Evolutionary conservation across 2,113 vertebrate species (phyloP), one percentile per base, ranked within the genome.

Genomic region (Phrynosoma platyrhinos): DNA sequence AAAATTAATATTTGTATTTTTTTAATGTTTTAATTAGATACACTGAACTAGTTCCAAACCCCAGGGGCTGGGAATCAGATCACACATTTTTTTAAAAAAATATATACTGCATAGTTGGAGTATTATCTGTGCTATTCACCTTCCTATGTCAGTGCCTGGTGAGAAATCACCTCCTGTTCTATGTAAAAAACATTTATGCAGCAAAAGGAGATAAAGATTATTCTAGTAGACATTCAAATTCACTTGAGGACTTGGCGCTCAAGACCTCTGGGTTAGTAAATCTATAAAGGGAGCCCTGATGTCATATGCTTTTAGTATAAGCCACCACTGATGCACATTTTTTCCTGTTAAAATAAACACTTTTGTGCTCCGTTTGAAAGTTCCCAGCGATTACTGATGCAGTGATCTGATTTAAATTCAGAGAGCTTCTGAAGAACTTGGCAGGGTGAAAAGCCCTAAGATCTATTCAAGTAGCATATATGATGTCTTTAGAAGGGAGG

Each of bases 391-490:
- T 5, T 75, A 78, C 9, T 64, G 89, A 40, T 83, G n/a, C 40
- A 8, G 2, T 90, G 82, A 90, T 91, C 87, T 93, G 62, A 90
- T 91, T 93, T 85, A 90, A 89, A 92, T 92, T 91, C 74, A 87
- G 66, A 91, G 78, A 64, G 23, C 53, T 87, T 87, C 66, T 83
- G 68, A 88, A 93, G 79, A 94, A 86, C 36, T 74, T 94, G 84
- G 79, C 82, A 90, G 69, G 23, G 8, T 90, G 55, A 83, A 78
- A 92, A 77, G 85, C 52, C 0, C 0, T 80, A 66, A 89, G 69
- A 87, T 91, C 14, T 91, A n/a, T 13, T 82, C 71, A 76, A 91
- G 16, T 74, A 82, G 21, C 47, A 91, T 79, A 76, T 16, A 72
- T 30, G 68, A 25, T 40, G 1, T 89, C 83, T 82, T 85, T 12